These are phyloP conservation scores for Podarcis cretensis DNA, from an alignment of 2,113 vertebrate genomes.

Conservation along the genomic window DNA sequence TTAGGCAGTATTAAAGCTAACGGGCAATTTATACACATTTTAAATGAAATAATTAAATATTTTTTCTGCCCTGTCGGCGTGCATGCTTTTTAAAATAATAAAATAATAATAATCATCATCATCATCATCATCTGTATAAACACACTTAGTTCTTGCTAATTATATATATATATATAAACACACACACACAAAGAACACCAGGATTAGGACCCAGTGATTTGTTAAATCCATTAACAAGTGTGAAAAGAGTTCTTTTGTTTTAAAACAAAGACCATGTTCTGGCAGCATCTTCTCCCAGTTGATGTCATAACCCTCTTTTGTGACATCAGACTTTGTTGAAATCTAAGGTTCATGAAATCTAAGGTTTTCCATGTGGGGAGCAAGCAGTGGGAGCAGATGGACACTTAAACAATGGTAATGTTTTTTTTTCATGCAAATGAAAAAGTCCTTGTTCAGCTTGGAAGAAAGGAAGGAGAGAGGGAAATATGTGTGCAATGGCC, in stretches of 20 bases:
- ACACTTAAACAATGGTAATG: slow-evolving; percentile 3
- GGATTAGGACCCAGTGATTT: slow-evolving; percentile 9
- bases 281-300: slow-evolving; percentile 19
- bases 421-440: neutral
- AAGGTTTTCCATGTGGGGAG: neutral
- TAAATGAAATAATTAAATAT: neutral
- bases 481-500: neutral
- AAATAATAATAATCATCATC: neutral
- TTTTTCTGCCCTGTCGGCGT: neutral
- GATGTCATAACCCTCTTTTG: slow-evolving; percentile 47
- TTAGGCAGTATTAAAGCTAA: neutral
- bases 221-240: slow-evolving; percentile 33
- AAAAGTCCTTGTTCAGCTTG: neutral
- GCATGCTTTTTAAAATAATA: neutral
- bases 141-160: slow-evolving; percentile 31
- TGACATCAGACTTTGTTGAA: slow-evolving; percentile 46
- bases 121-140: neutral
- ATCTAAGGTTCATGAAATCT: slow-evolving; percentile 21
- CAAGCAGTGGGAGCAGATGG: slow-evolving; percentile 6
- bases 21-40: neutral
- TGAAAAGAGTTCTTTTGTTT: slow-evolving; percentile 34
- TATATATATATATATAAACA: neutral
- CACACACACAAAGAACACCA: neutral
- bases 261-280: slow-evolving; percentile 23
- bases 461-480: neutral